Evolutionary conservation across 2,888 invertebrate genomes (phyloP), one percentile per base, ranked within the genome.

Genomic region (Polia nebulosa): DNA sequence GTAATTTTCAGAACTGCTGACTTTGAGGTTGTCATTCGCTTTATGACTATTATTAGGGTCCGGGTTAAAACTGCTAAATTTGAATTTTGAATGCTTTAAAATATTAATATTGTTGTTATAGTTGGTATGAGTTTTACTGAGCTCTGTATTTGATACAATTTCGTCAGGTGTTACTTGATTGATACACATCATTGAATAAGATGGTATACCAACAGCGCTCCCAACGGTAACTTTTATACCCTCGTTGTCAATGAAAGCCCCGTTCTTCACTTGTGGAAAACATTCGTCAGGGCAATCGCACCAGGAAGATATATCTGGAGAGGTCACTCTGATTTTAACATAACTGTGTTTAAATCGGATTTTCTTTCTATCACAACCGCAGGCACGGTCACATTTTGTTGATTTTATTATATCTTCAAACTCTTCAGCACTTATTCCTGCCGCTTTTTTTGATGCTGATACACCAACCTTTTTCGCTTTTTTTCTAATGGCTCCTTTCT

Each of bases 321-420:
- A 92, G 9, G 92, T 92, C 1, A 93, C 92, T 84, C 88, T 87
- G 65, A 93, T 93, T 85, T 93, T 92, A 0, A 93, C 88, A 32
- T 93, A 93, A 78, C 93, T 93, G 47, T 93, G 92, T 78, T 93
- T 93, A 79, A 93, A 93, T 85, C 88, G 85, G 36, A 93, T 93
- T 89, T 93, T 93, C 72, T 93, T 93, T 81, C 89, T 92, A 63
- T 92, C 91, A 78, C 93, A 93, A 11, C 93, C 93, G 76, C 93
- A 93, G 22, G 84, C 92, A 58, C 89, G 85, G 55, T 93, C 93
- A 78, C 93, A 93, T 22, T 85, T 92, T n/a, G 90, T 90, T 6
- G 89, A 88, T 89, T 92, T 93, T 0, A 83, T 60, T 17, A 92
- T 81, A 47, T 92, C 90, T 85, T 91, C 80, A 51, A 86, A 84